These are phyloP conservation scores for Drosophila neonasuta DNA, from an alignment of 2,888 invertebrate species.

Conservation along the genomic window DNA sequence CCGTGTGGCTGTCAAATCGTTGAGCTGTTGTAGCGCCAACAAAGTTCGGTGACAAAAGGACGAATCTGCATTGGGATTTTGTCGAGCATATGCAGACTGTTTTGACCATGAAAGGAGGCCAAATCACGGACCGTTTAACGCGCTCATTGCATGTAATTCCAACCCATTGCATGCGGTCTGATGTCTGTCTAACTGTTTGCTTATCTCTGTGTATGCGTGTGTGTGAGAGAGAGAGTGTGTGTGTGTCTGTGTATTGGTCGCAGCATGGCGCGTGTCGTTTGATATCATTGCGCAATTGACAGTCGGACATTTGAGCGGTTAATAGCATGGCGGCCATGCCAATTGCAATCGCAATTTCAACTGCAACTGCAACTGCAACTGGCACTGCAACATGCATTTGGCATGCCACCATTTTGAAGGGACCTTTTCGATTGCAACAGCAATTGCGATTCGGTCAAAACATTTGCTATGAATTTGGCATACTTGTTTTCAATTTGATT, in stretches of 20 bases:
- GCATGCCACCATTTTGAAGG: not conserved
- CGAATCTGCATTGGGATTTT: slow-evolving; percentile 25
- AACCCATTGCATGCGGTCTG: slow-evolving; percentile 52
- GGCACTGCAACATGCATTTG: slow-evolving; percentile 30
- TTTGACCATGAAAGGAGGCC: slow-evolving; percentile 42
- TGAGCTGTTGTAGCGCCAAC: not conserved
- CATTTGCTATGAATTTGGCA: slow-evolving; percentile 61
- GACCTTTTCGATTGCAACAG: not conserved
- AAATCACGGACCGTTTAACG: slow-evolving; percentile 53
- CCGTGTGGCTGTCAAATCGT: not conserved
- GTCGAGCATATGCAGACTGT: slow-evolving; percentile 24
- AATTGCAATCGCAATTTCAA: slow-evolving; percentile 32
- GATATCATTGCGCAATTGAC: slow-evolving; percentile 71
- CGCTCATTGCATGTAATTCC: slow-evolving; percentile 64
- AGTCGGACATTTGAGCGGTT: slow-evolving; percentile 55
- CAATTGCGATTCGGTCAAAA: slow-evolving; percentile 45
- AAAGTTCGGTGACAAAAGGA: slow-evolving; percentile 7
- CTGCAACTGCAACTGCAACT: slow-evolving; percentile 24
- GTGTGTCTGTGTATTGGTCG: slow-evolving; percentile 7
- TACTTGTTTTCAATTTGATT: slow-evolving; percentile 56
- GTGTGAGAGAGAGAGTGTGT: slow-evolving; percentile 4
- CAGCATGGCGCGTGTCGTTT: slow-evolving; percentile 53
- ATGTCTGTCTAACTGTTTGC: slow-evolving; percentile 33
- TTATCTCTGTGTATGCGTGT: not conserved
- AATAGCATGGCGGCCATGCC: slow-evolving; percentile 51